Evolutionary conservation across 2,888 invertebrate genomes (phyloP).

Genomic region (Diabrotica balteata): DNA sequence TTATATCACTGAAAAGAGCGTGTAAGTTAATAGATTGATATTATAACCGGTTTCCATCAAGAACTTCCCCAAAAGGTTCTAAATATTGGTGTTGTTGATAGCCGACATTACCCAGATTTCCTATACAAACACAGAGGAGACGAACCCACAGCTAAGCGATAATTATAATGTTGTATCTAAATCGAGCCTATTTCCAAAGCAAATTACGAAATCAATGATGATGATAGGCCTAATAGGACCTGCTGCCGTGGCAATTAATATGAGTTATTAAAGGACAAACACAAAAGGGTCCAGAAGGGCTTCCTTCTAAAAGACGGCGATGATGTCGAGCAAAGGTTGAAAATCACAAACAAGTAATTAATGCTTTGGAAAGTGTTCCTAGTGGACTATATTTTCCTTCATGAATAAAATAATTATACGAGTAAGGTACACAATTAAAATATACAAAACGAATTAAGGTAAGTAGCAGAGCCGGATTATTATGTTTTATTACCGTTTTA

Average conservation of each 20-base stretch:
- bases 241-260: slow-evolving; percentile 24
- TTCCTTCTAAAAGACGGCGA: slow-evolving; percentile 14
- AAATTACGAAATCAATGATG: slow-evolving; percentile 30
- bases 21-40: neutral
- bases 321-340: slow-evolving; percentile 13
- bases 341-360: slow-evolving; percentile 28
- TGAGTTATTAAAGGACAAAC: slow-evolving; percentile 26
- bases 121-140: slow-evolving; percentile 18
- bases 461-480: no score
- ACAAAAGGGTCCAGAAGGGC: slow-evolving; percentile 20
- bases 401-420: no score
- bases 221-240: slow-evolving; percentile 25
- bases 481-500: no score
- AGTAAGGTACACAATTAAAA: no score
- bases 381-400: no score
- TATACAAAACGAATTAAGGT: no score
- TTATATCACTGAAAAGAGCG: neutral
- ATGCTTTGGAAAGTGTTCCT: neutral
- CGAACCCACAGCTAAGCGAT: slow-evolving; percentile 18
- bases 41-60: neutral
- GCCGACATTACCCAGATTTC: slow-evolving; percentile 19
- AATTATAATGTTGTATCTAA: slow-evolving; percentile 29
- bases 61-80: neutral
- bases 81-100: slow-evolving; percentile 10
- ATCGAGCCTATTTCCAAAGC: slow-evolving; percentile 25